phyloP scores from a whole-genome alignment of 2,888 invertebrate genomes.

The Byasa hedistus region DNA sequence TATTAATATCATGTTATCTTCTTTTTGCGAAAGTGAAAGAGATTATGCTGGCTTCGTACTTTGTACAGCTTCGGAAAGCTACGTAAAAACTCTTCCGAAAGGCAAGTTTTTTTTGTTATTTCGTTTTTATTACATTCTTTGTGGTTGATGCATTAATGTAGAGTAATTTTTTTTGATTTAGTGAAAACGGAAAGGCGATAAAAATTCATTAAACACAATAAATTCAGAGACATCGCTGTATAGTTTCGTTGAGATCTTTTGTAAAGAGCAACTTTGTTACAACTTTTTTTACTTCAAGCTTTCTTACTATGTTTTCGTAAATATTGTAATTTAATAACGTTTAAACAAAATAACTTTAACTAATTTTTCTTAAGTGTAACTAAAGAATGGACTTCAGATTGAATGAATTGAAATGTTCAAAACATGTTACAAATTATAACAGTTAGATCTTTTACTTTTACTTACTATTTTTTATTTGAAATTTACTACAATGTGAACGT shows the following conservation, averaged over 20 bases:
- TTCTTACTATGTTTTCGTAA: too few relatives aligned
- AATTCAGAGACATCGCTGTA: not conserved
- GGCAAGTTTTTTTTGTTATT: constrained; percentile 10
- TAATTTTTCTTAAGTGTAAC: too few relatives aligned
- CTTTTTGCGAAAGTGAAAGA: constrained; percentile 44
- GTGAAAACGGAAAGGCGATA: constrained; percentile 10
- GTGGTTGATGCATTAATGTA: constrained; percentile 11
- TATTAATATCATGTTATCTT: constrained; percentile 22
- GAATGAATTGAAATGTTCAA: too few relatives aligned
- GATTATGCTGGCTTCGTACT: constrained; percentile 39
- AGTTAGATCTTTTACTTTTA: too few relatives aligned
- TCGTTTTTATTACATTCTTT: constrained; percentile 17
- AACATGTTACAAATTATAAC: too few relatives aligned
- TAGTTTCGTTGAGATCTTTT: constrained; percentile 27
- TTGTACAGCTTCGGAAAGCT: constrained; percentile 37
- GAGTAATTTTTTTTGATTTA: constrained; percentile 4
- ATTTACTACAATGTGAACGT: too few relatives aligned
- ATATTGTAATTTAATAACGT: too few relatives aligned
- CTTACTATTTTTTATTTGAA: too few relatives aligned
- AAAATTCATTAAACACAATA: constrained; percentile 5
- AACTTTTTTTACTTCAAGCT: not conserved
- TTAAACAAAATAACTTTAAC: too few relatives aligned
- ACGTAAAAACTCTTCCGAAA: constrained; percentile 17
- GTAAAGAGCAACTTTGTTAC: not conserved
- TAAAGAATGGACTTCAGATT: too few relatives aligned